Percentiles rank a stretch among this genome's conserved stretches.
phyloP scores from a whole-genome alignment of 2,113 vertebrate genomes.

The Chloropsis hardwickii region DNA sequence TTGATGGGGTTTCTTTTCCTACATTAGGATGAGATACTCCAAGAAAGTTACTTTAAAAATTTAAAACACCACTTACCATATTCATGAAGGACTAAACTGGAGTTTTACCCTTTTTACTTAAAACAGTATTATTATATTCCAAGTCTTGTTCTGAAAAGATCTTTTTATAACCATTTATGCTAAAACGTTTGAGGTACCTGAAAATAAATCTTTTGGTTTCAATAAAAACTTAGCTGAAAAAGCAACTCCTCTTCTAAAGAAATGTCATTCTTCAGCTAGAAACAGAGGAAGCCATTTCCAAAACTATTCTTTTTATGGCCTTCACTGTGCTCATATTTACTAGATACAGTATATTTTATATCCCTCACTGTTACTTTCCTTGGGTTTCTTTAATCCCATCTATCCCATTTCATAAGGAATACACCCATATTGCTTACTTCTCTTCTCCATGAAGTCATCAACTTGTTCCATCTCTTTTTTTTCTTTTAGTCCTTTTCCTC shows the following conservation, averaged over 20 bases:
- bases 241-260: background rate
- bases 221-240: background rate
- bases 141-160: background rate
- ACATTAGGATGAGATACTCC: background rate
- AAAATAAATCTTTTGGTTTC: conserved; percentile 19
- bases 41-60: background rate
- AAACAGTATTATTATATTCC: background rate
- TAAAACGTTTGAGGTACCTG: conserved; percentile 11
- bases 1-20: background rate
- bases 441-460: background rate
- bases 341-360: background rate
- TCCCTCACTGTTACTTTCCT: background rate
- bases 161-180: conserved; percentile 54
- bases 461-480: background rate
- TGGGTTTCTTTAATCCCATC: background rate
- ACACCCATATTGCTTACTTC: background rate
- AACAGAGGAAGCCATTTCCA: background rate
- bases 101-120: background rate
- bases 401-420: background rate
- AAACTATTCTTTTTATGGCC: background rate
- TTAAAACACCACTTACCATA: background rate
- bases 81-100: background rate
- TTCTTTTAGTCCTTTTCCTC: background rate
- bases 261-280: background rate
- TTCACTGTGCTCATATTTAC: background rate